phyloP scores from a whole-genome alignment of 1,140 invertebrate species.

The Linepithema humile region DNA sequence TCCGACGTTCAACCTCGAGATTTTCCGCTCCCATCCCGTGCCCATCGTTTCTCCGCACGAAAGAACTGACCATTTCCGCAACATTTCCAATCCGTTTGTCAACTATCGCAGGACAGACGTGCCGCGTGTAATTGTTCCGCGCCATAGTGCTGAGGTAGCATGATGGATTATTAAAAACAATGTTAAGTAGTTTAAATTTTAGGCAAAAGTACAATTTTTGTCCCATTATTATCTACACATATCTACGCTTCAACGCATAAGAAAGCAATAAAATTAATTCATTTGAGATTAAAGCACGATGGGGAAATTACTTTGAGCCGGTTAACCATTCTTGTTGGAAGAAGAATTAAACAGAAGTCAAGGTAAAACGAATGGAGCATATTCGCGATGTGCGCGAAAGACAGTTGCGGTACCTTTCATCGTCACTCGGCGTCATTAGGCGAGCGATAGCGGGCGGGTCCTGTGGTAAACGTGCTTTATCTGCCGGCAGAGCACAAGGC shows the following conservation, averaged over 20 bases:
- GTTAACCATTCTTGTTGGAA: neutral
- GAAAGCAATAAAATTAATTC: neutral
- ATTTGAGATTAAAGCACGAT: neutral
- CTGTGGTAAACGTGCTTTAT: constrained; percentile 51
- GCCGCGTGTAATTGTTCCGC: neutral
- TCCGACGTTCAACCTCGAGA: constrained; percentile 66
- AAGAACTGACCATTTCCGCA: constrained; percentile 43
- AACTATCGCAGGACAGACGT: neutral
- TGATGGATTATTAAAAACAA: neutral
- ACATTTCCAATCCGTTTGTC: constrained; percentile 19
- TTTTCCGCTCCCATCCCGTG: constrained; percentile 44
- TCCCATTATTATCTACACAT: neutral
- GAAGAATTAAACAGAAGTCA: neutral
- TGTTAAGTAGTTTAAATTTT: neutral
- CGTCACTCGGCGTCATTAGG: constrained; percentile 2
- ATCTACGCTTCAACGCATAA: neutral
- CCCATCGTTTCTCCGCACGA: neutral
- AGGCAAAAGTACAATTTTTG: neutral
- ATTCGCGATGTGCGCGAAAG: neutral
- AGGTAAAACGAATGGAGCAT: neutral
- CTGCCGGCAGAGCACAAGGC: constrained; percentile 25
- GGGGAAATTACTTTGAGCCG: neutral
- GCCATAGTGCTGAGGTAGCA: too few species aligned
- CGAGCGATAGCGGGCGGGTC: neutral
- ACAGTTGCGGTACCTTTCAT: neutral